Percentiles rank a stretch among this genome's conserved stretches.
These are phyloP conservation scores for Scolopax bukidnonensis DNA, from an alignment of 2,797 vertebrate genomes.

Conservation along the genomic window DNA sequence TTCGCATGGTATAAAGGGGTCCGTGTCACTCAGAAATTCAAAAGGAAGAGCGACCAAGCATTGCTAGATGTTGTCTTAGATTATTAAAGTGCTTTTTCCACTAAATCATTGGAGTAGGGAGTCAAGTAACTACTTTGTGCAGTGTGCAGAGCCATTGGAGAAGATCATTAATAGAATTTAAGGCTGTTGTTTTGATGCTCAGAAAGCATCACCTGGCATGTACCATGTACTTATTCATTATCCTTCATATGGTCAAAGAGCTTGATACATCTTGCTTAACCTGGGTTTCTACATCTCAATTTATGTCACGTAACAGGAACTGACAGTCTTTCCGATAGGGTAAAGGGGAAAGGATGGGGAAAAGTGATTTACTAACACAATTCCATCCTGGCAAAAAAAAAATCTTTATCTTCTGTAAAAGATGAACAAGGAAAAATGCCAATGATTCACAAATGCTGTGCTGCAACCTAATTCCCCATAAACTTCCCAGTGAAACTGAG, in stretches of 20 bases:
- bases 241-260: not conserved
- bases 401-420: not conserved
- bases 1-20: not conserved
- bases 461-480: not conserved
- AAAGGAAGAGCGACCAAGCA: not conserved
- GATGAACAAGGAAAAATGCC: not conserved
- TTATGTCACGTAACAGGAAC: not conserved
- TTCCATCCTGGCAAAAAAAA: not conserved
- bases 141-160: not conserved
- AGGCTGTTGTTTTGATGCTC: not conserved
- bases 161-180: not conserved
- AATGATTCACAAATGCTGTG: not conserved
- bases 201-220: not conserved
- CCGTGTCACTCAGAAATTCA: not conserved
- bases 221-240: not conserved
- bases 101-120: not conserved
- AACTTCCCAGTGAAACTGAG: not conserved
- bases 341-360: not conserved
- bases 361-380: not conserved
- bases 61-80: not conserved
- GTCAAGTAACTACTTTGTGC: not conserved
- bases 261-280: not conserved
- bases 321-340: not conserved
- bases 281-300: not conserved
- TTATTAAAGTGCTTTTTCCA: not conserved